Conservation (phyloP, 1,140 invertebrate species). For the Drosophila serrata region DNA sequence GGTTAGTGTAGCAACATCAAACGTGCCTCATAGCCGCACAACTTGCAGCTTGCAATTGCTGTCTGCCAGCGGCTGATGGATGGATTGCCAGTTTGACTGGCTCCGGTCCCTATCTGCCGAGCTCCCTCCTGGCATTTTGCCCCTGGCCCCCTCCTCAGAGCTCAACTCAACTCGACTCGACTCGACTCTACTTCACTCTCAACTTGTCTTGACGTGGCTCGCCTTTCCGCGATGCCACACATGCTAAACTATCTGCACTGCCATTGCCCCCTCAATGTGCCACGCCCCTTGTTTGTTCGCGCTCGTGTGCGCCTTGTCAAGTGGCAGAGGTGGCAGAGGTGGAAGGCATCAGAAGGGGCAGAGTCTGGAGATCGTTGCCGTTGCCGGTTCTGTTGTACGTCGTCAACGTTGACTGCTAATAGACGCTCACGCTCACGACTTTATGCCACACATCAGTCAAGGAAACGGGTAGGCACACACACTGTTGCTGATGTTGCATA, state of each 20-base stretch:
- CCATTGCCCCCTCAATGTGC: constrained; percentile 19
- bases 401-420: constrained; percentile 81
- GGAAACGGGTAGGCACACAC: not conserved
- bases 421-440: constrained; percentile 77
- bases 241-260: constrained; percentile 73
- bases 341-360: not conserved
- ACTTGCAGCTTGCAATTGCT: constrained; percentile 78
- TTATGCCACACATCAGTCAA: constrained; percentile 74
- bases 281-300: constrained; percentile 79
- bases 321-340: constrained; percentile 13
- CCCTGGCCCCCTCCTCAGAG: constrained; percentile 18
- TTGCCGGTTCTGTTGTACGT: constrained; percentile 52
- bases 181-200: constrained; percentile 30
- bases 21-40: constrained; percentile 59
- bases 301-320: constrained; percentile 71
- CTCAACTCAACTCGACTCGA: constrained; percentile 11
- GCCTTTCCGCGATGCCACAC: constrained; percentile 69
- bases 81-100: constrained; percentile 80
- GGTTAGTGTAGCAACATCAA: constrained; percentile 55
- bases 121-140: constrained; percentile 4
- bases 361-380: constrained; percentile 43
- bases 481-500: constrained; percentile 78
- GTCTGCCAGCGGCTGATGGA: constrained; percentile 78
- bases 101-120: constrained; percentile 38
- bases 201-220: constrained; percentile 34